Percentiles rank a stretch among this genome's conserved stretches.
phyloP scores from a whole-genome alignment of 2,797 vertebrate species.

The Eurystomus glaucurus region DNA sequence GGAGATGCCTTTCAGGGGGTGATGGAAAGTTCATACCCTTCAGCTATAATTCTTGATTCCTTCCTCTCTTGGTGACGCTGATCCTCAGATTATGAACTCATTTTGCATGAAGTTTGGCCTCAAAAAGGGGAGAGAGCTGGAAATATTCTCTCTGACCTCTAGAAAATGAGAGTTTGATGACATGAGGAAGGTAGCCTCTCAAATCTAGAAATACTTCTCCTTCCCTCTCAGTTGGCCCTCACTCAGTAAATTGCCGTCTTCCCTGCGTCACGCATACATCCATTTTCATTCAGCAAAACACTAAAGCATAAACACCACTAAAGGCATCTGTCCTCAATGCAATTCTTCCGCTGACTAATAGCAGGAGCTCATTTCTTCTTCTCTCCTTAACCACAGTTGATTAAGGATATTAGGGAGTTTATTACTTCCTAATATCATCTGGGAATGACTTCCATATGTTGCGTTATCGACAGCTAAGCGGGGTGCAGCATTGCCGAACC shows the following conservation, averaged over 20 bases:
- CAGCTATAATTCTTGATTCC: not conserved
- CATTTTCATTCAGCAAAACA: not conserved
- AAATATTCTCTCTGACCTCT: not conserved
- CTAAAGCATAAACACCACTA: not conserved
- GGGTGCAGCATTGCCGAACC: not conserved
- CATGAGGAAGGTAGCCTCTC: not conserved
- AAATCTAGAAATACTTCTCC: not conserved
- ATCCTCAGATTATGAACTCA: not conserved
- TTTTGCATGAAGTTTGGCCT: not conserved
- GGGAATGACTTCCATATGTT: not conserved
- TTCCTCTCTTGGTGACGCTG: not conserved
- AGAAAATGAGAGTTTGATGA: not conserved
- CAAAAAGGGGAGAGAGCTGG: not conserved
- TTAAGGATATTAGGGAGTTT: constrained; percentile 18
- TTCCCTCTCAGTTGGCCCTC: not conserved
- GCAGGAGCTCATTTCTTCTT: not conserved
- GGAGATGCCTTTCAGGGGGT: not conserved
- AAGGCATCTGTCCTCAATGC: not conserved
- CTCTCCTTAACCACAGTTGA: not conserved
- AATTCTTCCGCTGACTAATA: not conserved
- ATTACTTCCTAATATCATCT: constrained; percentile 13
- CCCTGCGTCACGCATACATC: not conserved
- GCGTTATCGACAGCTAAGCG: not conserved
- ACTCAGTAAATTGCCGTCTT: not conserved
- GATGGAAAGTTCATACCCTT: constrained; percentile 6